phyloP scores from a whole-genome alignment of 2,888 invertebrate genomes.

The Stenoptilia bipunctidactyla region DNA sequence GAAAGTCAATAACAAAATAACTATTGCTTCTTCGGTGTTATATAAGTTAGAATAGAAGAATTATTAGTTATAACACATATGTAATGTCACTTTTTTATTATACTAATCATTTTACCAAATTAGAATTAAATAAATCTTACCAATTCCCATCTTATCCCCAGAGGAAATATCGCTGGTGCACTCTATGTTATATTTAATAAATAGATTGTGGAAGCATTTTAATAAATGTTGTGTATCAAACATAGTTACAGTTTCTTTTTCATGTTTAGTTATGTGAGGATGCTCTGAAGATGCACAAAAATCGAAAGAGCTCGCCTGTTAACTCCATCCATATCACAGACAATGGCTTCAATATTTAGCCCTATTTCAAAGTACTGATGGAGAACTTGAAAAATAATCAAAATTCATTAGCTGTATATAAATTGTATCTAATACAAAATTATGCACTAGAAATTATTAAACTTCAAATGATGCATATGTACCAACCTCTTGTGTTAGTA shows the following conservation, averaged over 20 bases:
- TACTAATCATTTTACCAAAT: too few relatives aligned
- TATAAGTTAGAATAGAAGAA: too few relatives aligned
- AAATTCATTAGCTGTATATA: background rate
- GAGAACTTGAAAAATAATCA: background rate
- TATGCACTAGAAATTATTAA: too few relatives aligned
- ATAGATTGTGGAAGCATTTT: background rate
- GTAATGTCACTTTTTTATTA: too few relatives aligned
- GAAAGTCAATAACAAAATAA: too few relatives aligned
- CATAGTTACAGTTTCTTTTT: background rate
- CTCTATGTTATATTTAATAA: background rate
- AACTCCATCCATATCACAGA: background rate
- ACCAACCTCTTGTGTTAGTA: constrained; percentile 11
- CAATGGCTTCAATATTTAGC: background rate
- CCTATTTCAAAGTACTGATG: background rate
- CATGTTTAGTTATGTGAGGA: background rate
- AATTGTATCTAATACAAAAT: background rate
- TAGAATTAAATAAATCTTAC: background rate
- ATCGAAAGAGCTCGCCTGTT: background rate
- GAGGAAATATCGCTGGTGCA: background rate
- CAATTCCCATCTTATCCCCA: background rate
- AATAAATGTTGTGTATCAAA: background rate
- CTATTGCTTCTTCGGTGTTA: too few relatives aligned
- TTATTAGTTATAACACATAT: too few relatives aligned
- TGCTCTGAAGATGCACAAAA: background rate
- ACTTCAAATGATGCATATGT: too few relatives aligned